These are phyloP conservation scores for Philotrypesis tridentata DNA, from an alignment of 1,140 invertebrate genomes.

Conservation along the genomic window DNA sequence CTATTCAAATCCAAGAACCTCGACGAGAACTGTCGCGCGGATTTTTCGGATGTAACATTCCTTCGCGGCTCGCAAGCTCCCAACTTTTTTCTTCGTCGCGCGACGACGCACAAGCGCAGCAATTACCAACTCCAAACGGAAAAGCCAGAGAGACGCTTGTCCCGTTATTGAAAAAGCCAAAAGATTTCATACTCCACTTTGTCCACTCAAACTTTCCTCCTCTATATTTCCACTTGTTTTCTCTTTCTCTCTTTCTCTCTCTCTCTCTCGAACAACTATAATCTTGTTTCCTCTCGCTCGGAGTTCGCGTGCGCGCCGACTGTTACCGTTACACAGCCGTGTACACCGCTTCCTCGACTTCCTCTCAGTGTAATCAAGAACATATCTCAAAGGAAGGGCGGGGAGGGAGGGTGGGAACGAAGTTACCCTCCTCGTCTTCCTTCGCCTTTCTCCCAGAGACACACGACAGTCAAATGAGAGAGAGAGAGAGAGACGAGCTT, in stretches of 20 bases:
- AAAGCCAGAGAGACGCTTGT: too few relatives aligned
- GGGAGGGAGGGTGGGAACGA: too few relatives aligned
- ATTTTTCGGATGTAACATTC: too few relatives aligned
- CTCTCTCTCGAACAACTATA: too few relatives aligned
- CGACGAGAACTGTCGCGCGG: too few relatives aligned
- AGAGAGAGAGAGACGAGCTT: background rate
- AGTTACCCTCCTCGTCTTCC: background rate
- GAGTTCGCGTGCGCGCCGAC: background rate
- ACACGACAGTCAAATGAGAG: constrained; percentile 1
- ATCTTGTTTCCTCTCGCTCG: background rate
- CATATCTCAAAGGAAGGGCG: background rate
- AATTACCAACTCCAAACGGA: too few relatives aligned
- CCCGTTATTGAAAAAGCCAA: background rate
- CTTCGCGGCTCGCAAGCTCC: too few relatives aligned
- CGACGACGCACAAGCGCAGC: too few relatives aligned
- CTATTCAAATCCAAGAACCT: too few relatives aligned
- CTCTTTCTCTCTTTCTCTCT: too few relatives aligned
- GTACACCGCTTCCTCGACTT: background rate
- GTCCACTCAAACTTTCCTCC: background rate
- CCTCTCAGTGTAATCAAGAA: background rate
- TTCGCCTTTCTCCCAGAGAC: background rate
- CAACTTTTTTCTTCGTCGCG: too few relatives aligned
- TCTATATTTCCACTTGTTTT: background rate
- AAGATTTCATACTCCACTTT: background rate
- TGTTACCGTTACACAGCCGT: background rate